Evolutionary conservation across 2,113 vertebrate genomes (phyloP).

Genomic region (Argyrosomus japonicus): DNA sequence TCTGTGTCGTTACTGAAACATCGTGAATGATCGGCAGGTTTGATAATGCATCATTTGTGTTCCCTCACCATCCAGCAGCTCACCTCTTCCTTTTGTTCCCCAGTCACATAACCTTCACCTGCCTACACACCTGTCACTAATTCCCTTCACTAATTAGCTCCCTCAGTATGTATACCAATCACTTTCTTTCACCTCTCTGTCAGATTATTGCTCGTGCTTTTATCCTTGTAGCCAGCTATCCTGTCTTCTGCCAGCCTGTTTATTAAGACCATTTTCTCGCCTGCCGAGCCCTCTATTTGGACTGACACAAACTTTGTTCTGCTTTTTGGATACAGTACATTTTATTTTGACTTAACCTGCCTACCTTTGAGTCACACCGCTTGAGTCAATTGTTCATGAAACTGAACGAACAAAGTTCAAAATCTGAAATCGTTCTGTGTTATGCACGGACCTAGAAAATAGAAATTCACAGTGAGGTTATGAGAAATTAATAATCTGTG

Average conservation of each 20-base stretch:
- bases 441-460: background rate
- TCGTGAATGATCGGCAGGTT: background rate
- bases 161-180: background rate
- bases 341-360: background rate
- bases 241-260: background rate
- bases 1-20: background rate
- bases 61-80: background rate
- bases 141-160: background rate
- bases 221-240: background rate
- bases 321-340: background rate
- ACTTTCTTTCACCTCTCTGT: background rate
- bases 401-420: background rate
- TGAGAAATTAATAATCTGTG: too few species aligned
- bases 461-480: background rate
- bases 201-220: background rate
- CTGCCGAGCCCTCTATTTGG: background rate
- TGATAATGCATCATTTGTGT: background rate
- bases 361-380: background rate
- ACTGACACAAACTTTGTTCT: background rate
- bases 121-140: background rate
- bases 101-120: background rate
- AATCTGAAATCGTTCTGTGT: background rate
- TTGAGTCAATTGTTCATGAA: background rate
- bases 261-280: background rate
- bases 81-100: background rate